These are phyloP conservation scores for Mus musculus DNA, from an alignment of 2,113 vertebrate genomes.

Conservation along the genomic window DNA sequence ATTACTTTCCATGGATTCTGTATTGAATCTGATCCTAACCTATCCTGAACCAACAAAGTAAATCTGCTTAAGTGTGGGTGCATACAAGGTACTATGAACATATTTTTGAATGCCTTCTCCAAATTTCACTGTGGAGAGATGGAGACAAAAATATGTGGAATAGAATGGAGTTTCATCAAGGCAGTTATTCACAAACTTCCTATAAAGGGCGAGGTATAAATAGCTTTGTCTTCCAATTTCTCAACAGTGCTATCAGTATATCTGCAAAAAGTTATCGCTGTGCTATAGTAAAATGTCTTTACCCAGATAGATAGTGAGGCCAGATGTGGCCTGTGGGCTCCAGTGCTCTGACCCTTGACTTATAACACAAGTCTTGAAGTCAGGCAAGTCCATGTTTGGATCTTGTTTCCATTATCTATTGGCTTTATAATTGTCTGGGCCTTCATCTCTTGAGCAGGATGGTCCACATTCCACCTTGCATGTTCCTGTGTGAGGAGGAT, in stretches of 20 bases:
- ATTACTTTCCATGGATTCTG: slow-evolving; percentile 34
- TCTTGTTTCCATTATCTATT: not conserved
- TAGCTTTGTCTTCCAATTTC: not conserved
- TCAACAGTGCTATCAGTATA: not conserved
- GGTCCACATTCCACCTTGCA: not conserved
- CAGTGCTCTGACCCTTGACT: not conserved
- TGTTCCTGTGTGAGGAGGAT: not conserved
- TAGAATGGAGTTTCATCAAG: not conserved
- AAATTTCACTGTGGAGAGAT: not conserved
- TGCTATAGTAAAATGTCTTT: not conserved
- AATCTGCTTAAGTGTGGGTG: not conserved
- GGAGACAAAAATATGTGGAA: not conserved
- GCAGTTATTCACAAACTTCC: not conserved
- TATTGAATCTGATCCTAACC: not conserved
- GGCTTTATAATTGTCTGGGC: not conserved
- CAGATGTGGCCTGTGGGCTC: not conserved
- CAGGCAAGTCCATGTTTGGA: slow-evolving; percentile 11
- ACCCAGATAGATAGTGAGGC: not conserved
- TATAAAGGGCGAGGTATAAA: not conserved
- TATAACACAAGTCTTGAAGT: not conserved
- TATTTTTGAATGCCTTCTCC: not conserved
- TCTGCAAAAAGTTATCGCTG: not conserved
- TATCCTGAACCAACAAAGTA: not conserved
- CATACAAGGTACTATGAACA: not conserved
- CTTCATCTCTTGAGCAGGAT: not conserved